A percentile compares a stretch with the other conserved stretches of the same genome.
phyloP scores from a whole-genome alignment of 2,113 vertebrate genomes.

The Osmerus mordax region DNA sequence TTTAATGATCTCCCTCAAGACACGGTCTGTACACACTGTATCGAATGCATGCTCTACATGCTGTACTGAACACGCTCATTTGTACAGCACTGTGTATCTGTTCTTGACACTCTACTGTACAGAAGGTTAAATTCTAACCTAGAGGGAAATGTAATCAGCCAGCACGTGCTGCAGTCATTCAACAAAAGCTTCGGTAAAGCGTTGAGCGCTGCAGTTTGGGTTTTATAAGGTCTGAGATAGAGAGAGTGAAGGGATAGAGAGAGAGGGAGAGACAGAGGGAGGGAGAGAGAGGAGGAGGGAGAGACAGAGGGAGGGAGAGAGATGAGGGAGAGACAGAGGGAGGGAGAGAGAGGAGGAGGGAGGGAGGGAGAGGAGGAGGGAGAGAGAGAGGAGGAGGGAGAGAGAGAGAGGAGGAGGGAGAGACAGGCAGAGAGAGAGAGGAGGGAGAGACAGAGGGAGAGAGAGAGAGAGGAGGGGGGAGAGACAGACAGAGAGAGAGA shows the following conservation, averaged over 20 bases:
- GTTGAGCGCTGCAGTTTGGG: constrained; percentile 23
- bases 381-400: neutral
- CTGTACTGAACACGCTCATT: constrained; percentile 6
- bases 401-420: neutral
- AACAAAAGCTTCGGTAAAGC: constrained; percentile 1
- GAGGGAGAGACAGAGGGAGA: neutral
- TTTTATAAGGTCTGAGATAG: neutral
- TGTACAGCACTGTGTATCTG: neutral
- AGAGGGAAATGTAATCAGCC: neutral
- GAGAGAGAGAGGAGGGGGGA: too few relatives aligned
- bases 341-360: constrained; percentile 29
- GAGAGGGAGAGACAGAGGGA: neutral
- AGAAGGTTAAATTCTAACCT: neutral
- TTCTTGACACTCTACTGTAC: constrained; percentile 20
- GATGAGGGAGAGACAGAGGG: neutral
- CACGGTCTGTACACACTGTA: neutral
- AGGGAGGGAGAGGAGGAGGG: constrained; percentile 10
- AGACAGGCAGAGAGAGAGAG: too few relatives aligned
- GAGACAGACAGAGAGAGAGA: constrained; percentile 11
- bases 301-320: constrained; percentile 22
- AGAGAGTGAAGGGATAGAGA: neutral
- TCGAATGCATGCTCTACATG: too few relatives aligned
- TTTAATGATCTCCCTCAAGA: neutral
- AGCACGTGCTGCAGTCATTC: neutral
- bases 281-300: too few relatives aligned